Base-by-base conservation (phyloP, 1,140 invertebrate genomes). In the Matsumurasca onukii region DNA sequence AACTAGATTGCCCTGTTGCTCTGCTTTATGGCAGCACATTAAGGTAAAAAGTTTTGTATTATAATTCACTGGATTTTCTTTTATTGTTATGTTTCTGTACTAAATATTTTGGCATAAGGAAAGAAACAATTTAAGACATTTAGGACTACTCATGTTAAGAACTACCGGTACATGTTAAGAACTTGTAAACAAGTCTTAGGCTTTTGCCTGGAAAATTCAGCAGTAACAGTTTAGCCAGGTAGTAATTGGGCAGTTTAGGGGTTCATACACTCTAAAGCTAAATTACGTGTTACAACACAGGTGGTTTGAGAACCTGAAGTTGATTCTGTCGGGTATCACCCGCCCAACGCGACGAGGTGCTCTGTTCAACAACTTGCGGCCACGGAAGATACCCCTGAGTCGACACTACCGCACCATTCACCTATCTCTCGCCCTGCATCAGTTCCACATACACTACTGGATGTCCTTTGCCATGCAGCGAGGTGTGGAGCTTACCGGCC, bases 401-500 rank as follows among this genome's bases (percentile, higher is more conserved):
- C 82, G 97, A 12, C 97, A 99, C 80, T 98, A 98, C 75, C 89
- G 91, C 66, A 92, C 91, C 73, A 86, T 97, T 51, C 88, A 94
- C 74, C 80, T 98, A 0, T 90, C 91, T 0, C 83, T 98, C 31
- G 91, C 89, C 0, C 83, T 98, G 45, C 95, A 97, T 76, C 89
- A 91, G 70, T 93, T 98, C 74, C 92, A 95, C 80, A 91, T 98
- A 13, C 93, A 91, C 75, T 99, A 99, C 81, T 99, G 97, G 97
- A 97, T 98, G 88, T 99, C 97, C 0, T 98, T 95, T 76, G 93
- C 95, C 0, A 93, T 96, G 85, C 94, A 98, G 75, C 87, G 94
- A 71, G 98, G 98, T 0, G 92, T 97, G 67, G 92, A 98, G 77
- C 84, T 98, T 34, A 86, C 90, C n/a, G 94, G 94, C 0, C 92